phyloP scores from a whole-genome alignment of 2,888 invertebrate species.

The Drosophila dives region DNA sequence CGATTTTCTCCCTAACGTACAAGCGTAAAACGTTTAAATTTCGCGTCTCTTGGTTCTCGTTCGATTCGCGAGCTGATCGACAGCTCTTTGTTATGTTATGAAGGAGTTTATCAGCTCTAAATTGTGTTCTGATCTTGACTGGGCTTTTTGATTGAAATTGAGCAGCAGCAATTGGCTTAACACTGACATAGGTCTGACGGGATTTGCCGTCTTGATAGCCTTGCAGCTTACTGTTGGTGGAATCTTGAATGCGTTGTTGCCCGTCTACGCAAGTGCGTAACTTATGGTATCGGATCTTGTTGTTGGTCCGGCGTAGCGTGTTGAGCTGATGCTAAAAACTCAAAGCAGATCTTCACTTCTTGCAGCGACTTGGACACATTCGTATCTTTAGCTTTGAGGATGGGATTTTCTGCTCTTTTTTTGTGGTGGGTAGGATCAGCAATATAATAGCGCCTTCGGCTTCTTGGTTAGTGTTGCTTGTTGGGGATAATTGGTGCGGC shows the following conservation, averaged over 20 bases:
- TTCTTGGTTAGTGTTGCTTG: conserved; percentile 25
- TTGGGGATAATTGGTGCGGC: conserved; percentile 56
- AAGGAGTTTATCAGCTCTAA: conserved; percentile 83
- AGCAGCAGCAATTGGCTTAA: conserved; percentile 82
- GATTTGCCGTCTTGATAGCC: conserved; percentile 83
- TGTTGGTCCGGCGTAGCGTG: conserved; percentile 22
- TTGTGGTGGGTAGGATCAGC: conserved; percentile 12
- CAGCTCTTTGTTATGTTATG: conserved; percentile 84
- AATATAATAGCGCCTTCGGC: conserved; percentile 19
- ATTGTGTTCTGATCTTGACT: conserved; percentile 80
- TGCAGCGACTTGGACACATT: conserved; percentile 60
- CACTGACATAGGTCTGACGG: conserved; percentile 84
- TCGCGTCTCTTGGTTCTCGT: conserved; percentile 41
- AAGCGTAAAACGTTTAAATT: conserved; percentile 43
- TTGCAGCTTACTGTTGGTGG: conserved; percentile 75
- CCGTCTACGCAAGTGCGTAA: conserved; percentile 24
- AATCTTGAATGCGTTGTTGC: conserved; percentile 77
- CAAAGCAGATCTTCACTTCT: conserved; percentile 1
- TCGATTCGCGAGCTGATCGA: conserved; percentile 32
- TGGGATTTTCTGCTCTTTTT: no score
- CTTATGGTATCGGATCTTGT: conserved; percentile 1
- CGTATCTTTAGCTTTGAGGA: conserved; percentile 10
- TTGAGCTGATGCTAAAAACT: conserved; percentile 2
- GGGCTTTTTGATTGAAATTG: conserved; percentile 82
- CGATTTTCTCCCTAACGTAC: conserved; percentile 69